Conservation (phyloP, 2,797 vertebrate genomes). For the Alauda arvensis region DNA sequence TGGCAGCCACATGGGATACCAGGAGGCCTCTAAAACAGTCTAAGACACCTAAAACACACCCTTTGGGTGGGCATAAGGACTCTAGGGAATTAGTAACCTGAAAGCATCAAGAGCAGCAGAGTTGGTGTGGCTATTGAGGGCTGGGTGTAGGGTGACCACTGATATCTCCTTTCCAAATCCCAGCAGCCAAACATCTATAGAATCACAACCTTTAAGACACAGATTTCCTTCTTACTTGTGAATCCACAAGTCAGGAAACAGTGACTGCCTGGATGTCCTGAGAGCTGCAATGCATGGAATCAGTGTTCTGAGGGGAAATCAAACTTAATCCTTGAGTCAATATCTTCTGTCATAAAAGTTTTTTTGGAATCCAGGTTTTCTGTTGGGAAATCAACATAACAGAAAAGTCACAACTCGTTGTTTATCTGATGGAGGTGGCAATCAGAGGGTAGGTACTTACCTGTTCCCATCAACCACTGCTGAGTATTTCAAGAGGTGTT, state of each 20-base stretch:
- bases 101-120: neutral
- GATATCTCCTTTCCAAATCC: neutral
- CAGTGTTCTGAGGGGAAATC: neutral
- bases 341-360: neutral
- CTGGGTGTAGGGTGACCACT: neutral
- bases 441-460: neutral
- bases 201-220: neutral
- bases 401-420: neutral
- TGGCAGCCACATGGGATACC: neutral
- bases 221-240: neutral
- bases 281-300: neutral
- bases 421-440: neutral
- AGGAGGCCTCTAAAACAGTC: neutral
- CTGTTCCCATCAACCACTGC: neutral
- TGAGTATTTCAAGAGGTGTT: neutral
- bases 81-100: neutral
- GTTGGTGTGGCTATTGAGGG: neutral
- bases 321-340: neutral
- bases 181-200: neutral
- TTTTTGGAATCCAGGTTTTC: neutral
- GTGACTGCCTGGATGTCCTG: neutral
- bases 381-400: neutral
- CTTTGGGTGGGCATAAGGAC: rapidly evolving
- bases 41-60: neutral
- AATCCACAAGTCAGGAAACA: neutral